Conservation (phyloP, 2,113 vertebrate genomes). For the Ptilorrhoa leucosticta region DNA sequence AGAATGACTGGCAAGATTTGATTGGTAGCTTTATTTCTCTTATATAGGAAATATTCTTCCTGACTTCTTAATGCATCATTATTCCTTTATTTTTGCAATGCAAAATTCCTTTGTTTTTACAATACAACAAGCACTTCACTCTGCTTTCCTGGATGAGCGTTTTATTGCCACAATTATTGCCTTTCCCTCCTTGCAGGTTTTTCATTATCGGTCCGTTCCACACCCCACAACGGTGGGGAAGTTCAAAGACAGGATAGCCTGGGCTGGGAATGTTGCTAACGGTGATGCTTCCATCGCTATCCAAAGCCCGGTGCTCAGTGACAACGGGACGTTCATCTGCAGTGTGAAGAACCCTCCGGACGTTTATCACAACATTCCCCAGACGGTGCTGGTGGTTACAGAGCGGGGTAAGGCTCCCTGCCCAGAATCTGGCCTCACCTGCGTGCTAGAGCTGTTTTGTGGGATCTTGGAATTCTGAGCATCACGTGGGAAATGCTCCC, state of each 20-base stretch:
- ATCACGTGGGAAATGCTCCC: fast-evolving
- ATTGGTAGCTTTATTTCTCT: neutral
- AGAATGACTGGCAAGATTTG: no score
- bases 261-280: constrained; percentile 76
- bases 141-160: neutral
- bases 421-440: fast-evolving
- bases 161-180: neutral
- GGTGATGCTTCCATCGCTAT: constrained; percentile 85
- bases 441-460: fast-evolving
- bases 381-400: constrained; percentile 77
- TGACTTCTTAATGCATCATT: neutral
- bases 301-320: constrained; percentile 71
- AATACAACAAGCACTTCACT: neutral
- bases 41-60: neutral
- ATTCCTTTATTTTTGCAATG: neutral
- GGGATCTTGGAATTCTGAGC: neutral
- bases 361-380: constrained; percentile 82
- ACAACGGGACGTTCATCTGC: constrained; percentile 92
- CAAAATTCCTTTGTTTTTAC: neutral
- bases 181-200: constrained; percentile 72
- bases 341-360: constrained; percentile 91
- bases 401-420: constrained; percentile 74
- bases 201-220: constrained; percentile 82
- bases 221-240: constrained; percentile 72
- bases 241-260: constrained; percentile 81